Evolutionary conservation across 2,113 vertebrate species (phyloP), one percentile per base, ranked within the genome.

Genomic region (Pycnonotus jocosus): DNA sequence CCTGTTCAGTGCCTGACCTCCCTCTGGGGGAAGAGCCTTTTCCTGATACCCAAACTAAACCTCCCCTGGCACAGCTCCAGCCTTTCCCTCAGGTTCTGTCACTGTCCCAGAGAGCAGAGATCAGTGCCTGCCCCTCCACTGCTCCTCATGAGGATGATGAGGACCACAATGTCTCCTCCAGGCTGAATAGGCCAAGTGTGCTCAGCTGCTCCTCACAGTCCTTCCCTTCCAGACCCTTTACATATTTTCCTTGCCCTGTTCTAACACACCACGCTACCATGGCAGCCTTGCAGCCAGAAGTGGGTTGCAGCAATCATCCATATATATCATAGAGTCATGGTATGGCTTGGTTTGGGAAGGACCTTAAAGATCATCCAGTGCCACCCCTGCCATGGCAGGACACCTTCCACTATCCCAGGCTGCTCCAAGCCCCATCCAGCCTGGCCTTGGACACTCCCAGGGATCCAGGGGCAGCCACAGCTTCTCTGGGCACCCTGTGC

Each of bases 31-130:
- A 50, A 81, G 22, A 51, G 6, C 2, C 6, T 81, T 44, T 16
- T 2, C 12, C 50, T 37, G 8, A 37, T 6, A 13, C 0, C 25
- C 12, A 50, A 1, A 2, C 31, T 28, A 37, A 37, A 16, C 6
- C 31, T 57, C 0, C 23, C 21, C 33, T 58, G 44, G 11, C 27
- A 38, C 51, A 57, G 27, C 35, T 57, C 12, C 37, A 72, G 22
- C 22, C 4, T 0, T 16, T 37, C 33, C 12, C 86, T 37, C 1
- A 0, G 10, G 11, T 18, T 0, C 42, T 65, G 42, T 50, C 57
- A 2, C 42, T 35, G 56, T 40, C 21, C 5, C 31, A 37, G 31
- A 22, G 12, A 28, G 37, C 33, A 50, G 17, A 33, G 14, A 20
- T 28, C 50, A 30, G 50, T 6, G 27, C 22, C 51, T 65, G 44